Evolutionary conservation across 2,113 vertebrate species (phyloP).

Genomic region (Pomatorhinus ruficollis): DNA sequence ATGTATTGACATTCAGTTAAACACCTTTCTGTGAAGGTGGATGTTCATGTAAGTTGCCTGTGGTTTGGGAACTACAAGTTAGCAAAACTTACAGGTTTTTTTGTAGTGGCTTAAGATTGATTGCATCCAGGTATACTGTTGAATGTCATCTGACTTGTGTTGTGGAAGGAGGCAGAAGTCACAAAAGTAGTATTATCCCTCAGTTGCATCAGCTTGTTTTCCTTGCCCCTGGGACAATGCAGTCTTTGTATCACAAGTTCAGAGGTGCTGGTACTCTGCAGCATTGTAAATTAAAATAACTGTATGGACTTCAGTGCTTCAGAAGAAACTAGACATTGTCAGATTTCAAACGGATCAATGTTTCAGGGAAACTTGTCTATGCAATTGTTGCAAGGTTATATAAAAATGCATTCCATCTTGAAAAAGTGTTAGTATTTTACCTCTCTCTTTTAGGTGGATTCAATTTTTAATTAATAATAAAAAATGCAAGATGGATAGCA

Average conservation of each 20-base stretch:
- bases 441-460: background rate
- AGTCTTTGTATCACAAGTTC: background rate
- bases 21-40: background rate
- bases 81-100: background rate
- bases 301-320: background rate
- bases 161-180: background rate
- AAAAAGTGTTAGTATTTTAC: background rate
- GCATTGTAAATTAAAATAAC: background rate
- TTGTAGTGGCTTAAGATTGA: background rate
- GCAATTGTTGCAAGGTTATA: background rate
- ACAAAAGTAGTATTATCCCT: background rate
- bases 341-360: background rate
- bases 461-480: background rate
- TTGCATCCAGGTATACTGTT: background rate
- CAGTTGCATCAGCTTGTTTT: conserved; percentile 20
- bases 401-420: background rate
- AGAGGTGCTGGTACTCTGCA: background rate
- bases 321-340: background rate
- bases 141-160: background rate
- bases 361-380: background rate
- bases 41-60: background rate
- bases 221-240: background rate
- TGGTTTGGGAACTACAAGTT: background rate
- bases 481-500: background rate
- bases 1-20: background rate